phyloP scores from a whole-genome alignment of 2,113 vertebrate species.

The Barnardius zonarius region DNA sequence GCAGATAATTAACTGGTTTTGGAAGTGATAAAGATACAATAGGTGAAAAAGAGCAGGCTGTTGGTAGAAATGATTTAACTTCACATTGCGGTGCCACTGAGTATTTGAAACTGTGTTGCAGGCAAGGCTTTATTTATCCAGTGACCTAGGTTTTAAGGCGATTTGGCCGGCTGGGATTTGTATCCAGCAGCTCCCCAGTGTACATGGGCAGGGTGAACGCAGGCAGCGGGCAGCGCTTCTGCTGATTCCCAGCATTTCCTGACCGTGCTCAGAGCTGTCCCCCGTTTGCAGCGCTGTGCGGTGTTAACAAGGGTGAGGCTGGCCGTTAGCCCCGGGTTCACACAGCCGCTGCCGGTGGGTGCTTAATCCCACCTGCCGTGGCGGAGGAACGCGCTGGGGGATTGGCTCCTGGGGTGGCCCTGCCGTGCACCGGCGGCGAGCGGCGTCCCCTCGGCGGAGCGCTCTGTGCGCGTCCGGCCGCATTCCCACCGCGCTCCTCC shows the following conservation, averaged over 20 bases:
- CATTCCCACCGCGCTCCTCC: neutral
- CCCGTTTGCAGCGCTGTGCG: accelerated
- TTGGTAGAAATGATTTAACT: slow-evolving; percentile 52
- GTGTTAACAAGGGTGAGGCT: neutral
- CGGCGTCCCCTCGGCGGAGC: neutral
- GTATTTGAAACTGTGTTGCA: neutral
- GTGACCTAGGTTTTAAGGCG: neutral
- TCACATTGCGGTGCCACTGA: neutral
- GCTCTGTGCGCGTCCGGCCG: neutral
- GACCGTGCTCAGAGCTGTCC: neutral
- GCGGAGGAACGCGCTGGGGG: neutral
- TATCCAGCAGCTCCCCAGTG: neutral
- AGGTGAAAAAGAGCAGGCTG: neutral
- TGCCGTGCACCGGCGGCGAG: accelerated
- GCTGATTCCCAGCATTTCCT: neutral
- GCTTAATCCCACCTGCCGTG: neutral
- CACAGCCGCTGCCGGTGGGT: neutral
- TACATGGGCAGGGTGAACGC: accelerated
- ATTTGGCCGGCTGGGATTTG: neutral
- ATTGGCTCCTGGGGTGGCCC: neutral
- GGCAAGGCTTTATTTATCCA: neutral
- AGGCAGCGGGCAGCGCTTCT: neutral
- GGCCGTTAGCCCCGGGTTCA: neutral
- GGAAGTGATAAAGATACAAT: slow-evolving; percentile 20
- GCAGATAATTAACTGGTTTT: neutral